A percentile compares a stretch with the other conserved stretches of the same genome.
phyloP scores from a whole-genome alignment of 2,888 invertebrate genomes.

The Artemia sinica region DNA sequence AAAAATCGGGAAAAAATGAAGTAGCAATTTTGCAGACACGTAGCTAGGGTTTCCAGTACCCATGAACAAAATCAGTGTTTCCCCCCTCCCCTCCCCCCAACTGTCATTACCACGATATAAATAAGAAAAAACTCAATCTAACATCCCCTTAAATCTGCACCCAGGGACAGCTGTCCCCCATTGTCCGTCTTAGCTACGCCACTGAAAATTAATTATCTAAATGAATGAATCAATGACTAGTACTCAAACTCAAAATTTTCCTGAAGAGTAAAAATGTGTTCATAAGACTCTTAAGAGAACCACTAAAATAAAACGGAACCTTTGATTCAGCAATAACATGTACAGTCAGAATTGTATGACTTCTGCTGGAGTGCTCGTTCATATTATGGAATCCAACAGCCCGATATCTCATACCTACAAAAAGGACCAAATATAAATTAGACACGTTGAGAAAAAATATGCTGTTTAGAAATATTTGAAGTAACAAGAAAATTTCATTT shows the following conservation, averaged over 20 bases:
- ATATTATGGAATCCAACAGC: conserved; percentile 76
- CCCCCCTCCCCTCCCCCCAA: too few relatives aligned
- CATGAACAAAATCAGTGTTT: too few relatives aligned
- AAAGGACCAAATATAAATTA: background rate
- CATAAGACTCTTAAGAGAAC: background rate
- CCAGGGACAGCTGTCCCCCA: background rate
- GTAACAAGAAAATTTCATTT: too few relatives aligned
- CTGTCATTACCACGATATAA: too few relatives aligned
- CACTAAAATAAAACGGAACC: conserved; percentile 32
- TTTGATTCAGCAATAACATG: conserved; percentile 70
- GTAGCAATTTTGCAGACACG: too few relatives aligned
- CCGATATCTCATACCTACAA: conserved; percentile 65
- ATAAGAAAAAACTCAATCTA: too few relatives aligned
- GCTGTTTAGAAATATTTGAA: too few relatives aligned
- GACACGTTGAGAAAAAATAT: too few relatives aligned
- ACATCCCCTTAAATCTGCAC: background rate
- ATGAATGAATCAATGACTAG: too few relatives aligned
- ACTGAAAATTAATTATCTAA: too few relatives aligned
- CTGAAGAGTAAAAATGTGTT: background rate
- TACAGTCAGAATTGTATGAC: conserved; percentile 78
- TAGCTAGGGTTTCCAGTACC: too few relatives aligned
- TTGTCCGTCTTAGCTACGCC: background rate
- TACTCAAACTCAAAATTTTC: background rate
- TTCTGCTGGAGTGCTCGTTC: conserved; percentile 81
- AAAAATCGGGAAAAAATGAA: too few relatives aligned